Conservation (phyloP, 1,140 invertebrate species). For the Glomeris maerens region DNA sequence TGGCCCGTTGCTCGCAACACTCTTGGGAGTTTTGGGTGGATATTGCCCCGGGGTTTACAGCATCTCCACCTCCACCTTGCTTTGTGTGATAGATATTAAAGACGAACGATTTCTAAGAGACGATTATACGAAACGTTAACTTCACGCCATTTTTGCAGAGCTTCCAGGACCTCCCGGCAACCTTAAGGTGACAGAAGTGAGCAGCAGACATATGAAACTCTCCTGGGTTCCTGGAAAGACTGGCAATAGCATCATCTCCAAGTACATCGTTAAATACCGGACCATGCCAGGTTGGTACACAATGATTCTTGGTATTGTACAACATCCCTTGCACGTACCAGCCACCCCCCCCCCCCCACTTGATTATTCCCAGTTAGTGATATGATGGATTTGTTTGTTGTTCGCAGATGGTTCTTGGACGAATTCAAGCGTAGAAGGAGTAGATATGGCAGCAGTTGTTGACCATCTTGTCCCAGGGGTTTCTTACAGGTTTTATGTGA, state of each 20-base stretch:
- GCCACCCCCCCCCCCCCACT: constrained; percentile 30
- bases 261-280: constrained; percentile 20
- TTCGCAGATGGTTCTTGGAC: not conserved
- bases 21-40: no score
- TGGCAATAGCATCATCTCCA: constrained; percentile 22
- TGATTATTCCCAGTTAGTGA: not conserved
- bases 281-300: constrained; percentile 5
- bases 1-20: no score
- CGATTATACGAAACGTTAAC: not conserved
- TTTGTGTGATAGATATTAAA: constrained; percentile 26
- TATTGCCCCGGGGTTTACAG: no score
- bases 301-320: constrained; percentile 1
- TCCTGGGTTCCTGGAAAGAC: constrained; percentile 18
- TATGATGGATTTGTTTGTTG: not conserved
- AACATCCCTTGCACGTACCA: constrained; percentile 17
- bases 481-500: constrained; percentile 55
- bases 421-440: not conserved
- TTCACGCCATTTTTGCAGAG: constrained; percentile 14
- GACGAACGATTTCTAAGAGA: constrained; percentile 24
- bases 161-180: constrained; percentile 20
- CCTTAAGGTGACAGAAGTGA: constrained; percentile 18
- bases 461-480: constrained; percentile 50
- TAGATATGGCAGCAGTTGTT: not conserved
- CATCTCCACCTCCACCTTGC: not conserved
- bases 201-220: constrained; percentile 16